phyloP scores from a whole-genome alignment of 1,140 invertebrate species.

The Anagrus nilaparvatae region DNA sequence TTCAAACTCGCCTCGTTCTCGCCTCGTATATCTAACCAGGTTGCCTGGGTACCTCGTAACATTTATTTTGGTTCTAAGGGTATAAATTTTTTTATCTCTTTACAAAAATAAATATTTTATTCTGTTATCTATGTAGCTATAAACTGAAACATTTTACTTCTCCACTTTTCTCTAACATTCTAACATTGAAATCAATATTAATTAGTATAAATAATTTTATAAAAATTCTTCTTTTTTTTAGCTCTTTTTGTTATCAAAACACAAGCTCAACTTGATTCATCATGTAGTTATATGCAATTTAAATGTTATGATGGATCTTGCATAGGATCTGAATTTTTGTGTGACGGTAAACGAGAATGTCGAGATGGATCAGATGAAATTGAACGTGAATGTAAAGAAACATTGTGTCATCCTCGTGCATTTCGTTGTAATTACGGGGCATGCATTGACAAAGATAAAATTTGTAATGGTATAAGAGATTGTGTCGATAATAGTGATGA shows the following conservation, averaged over 20 bases:
- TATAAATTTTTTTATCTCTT: too few relatives aligned
- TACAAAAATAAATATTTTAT: too few relatives aligned
- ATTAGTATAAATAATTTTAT: too few relatives aligned
- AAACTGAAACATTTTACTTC: too few relatives aligned
- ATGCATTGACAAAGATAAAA: constrained; percentile 44
- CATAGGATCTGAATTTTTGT: constrained; percentile 31
- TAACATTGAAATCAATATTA: too few relatives aligned
- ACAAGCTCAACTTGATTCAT: constrained; percentile 2
- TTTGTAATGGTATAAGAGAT: constrained; percentile 49
- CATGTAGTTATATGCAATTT: constrained; percentile 18
- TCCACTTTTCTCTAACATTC: too few relatives aligned
- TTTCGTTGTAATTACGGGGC: constrained; percentile 52
- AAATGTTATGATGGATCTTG: constrained; percentile 32
- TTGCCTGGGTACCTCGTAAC: too few relatives aligned
- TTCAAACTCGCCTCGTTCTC: too few relatives aligned
- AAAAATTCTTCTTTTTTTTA: not conserved
- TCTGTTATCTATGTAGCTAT: too few relatives aligned
- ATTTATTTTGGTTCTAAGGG: too few relatives aligned
- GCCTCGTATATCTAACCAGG: too few relatives aligned
- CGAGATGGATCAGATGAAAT: constrained; percentile 51
- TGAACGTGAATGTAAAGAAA: constrained; percentile 34
- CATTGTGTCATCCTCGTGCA: constrained; percentile 36
- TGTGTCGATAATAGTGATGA: constrained; percentile 66
- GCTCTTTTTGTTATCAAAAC: not conserved
- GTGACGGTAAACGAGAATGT: constrained; percentile 48